Evolutionary conservation across 2,113 vertebrate genomes (phyloP).

Genomic region (Gymnobelideus leadbeateri): DNA sequence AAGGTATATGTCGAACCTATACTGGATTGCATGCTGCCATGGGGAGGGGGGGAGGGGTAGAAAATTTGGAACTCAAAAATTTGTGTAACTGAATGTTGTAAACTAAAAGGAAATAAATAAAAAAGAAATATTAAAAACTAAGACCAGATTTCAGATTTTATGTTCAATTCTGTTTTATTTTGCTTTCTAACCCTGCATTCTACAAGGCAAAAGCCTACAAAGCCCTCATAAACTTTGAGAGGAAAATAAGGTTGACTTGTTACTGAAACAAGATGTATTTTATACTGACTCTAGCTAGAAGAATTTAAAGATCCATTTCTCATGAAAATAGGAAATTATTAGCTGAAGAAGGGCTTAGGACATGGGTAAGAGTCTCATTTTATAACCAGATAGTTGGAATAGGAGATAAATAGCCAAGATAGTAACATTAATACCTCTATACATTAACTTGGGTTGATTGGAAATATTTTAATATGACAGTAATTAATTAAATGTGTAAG

Average conservation of each 20-base stretch:
- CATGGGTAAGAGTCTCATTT: constrained; percentile 28
- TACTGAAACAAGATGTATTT: constrained; percentile 34
- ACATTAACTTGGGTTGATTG: background rate
- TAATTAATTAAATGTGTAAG: background rate
- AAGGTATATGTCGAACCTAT: too few relatives aligned
- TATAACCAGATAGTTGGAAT: background rate
- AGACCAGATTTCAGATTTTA: constrained; percentile 37
- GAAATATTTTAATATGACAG: background rate
- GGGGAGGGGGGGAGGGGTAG: too few relatives aligned
- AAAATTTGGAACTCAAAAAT: too few relatives aligned
- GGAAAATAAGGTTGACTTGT: background rate
- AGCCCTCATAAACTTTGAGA: background rate
- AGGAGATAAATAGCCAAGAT: background rate
- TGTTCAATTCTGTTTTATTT: background rate
- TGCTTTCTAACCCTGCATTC: constrained; percentile 12
- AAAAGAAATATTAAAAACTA: too few relatives aligned
- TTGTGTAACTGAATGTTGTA: too few relatives aligned
- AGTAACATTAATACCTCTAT: background rate
- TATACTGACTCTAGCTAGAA: constrained; percentile 56
- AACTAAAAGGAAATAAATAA: too few relatives aligned
- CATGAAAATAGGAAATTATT: constrained; percentile 48
- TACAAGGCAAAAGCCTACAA: constrained; percentile 12
- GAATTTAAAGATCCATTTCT: constrained; percentile 37
- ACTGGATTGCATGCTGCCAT: too few relatives aligned
- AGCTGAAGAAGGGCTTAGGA: constrained; percentile 34